Conservation (phyloP, 1,140 invertebrate species). For the Berghia stephanieae region DNA sequence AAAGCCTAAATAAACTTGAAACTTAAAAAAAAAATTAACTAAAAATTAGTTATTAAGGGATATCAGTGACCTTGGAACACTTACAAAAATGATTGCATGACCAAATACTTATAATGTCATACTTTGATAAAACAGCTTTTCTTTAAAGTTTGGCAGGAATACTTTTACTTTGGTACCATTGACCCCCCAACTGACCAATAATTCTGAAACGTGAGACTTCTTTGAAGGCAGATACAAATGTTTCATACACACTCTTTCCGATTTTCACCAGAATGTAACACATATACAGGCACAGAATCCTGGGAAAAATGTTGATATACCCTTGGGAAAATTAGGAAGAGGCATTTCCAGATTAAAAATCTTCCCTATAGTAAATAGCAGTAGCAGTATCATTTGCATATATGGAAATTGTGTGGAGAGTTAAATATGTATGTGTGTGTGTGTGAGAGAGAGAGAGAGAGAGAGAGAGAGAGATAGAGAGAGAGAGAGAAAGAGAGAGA, state of each 20-base stretch:
- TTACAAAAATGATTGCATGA: too few species aligned
- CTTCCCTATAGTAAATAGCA: not conserved
- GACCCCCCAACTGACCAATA: not conserved
- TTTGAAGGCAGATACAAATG: not conserved
- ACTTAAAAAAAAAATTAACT: too few species aligned
- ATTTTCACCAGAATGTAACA: not conserved
- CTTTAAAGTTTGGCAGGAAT: too few species aligned
- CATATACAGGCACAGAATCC: not conserved
- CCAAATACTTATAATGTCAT: too few species aligned
- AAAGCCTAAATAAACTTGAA: too few species aligned
- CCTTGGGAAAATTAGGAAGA: not conserved
- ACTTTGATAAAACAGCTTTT: too few species aligned
- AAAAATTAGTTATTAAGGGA: too few species aligned
- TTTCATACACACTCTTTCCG: too few species aligned
- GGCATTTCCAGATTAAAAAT: not conserved
- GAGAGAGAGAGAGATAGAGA: too few species aligned
- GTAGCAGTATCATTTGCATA: not conserved
- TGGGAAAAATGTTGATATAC: not conserved
- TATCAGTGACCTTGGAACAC: too few species aligned
- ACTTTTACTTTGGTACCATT: too few species aligned
- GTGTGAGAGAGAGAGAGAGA: conserved; percentile 9
- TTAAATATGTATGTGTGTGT: not conserved
- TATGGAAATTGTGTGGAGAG: not conserved
- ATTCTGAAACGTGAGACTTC: not conserved
- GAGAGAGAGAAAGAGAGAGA: conserved; percentile 15